These are phyloP conservation scores for Malacoraja senta DNA, from an alignment of 2,797 vertebrate genomes.

Conservation along the genomic window DNA sequence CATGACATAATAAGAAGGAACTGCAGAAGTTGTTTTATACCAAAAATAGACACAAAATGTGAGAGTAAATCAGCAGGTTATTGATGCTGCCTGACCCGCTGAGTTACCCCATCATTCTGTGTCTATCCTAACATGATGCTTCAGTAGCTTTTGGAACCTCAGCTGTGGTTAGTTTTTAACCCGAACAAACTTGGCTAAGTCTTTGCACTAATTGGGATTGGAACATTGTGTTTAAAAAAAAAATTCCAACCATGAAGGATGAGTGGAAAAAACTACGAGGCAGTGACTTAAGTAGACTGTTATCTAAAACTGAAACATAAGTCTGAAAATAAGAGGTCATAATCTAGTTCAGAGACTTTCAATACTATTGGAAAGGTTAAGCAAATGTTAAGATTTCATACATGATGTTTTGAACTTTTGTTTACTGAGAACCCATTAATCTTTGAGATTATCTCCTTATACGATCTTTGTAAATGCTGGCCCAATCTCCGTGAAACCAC, in stretches of 20 bases:
- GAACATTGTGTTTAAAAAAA: neutral
- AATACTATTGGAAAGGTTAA: neutral
- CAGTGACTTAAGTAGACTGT: neutral
- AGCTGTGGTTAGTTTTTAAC: neutral
- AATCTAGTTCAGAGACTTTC: neutral
- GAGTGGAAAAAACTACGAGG: neutral
- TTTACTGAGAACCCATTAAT: neutral
- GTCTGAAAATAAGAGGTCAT: neutral
- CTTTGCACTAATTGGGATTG: conserved; percentile 10
- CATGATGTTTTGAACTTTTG: neutral
- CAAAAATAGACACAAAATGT: too few species aligned
- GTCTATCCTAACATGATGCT: neutral
- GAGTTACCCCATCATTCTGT: too few species aligned
- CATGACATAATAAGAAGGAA: too few species aligned
- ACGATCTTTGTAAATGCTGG: neutral
- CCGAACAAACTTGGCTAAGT: neutral
- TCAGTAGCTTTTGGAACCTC: neutral
- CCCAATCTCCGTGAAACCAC: neutral
- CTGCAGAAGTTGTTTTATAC: too few species aligned
- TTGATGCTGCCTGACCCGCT: too few species aligned
- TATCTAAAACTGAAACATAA: neutral
- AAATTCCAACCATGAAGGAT: neutral
- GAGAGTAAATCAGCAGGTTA: too few species aligned
- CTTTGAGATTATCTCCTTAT: neutral
- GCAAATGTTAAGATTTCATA: neutral